Base-by-base conservation (phyloP, 2,888 invertebrate species). In the Polyommatus icarus region DNA sequence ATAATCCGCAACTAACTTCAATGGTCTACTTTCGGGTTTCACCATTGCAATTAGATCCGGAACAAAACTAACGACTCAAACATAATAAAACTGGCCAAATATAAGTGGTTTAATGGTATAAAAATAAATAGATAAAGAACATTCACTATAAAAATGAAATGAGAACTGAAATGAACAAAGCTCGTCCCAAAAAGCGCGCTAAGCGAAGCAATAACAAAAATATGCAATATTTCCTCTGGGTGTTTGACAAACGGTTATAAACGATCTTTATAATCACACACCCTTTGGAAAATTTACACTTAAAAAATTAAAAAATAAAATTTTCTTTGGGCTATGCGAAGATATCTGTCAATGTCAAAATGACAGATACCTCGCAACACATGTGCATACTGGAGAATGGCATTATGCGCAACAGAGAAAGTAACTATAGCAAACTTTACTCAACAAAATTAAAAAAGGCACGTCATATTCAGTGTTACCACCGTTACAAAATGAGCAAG, bases 321-420 rank as follows among this genome's bases (percentile, higher is more conserved):
- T 24, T 67, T 29, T 59, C 40, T 29, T 46, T 71, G 77, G 77
- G 77, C 77, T 20, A 61, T 20, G 73, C 50, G 50, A 72, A 76
- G 67, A 54, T 10, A 77, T 71, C 29, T 76, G 12, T 46, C 20
- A 15, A 18, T 54, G 50, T 29, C 73, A 73, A 24, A 75, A 76
- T 18, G n/a, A 15, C 29, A 76, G 71, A 79, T 71, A 46, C 54
- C 71, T 77, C 54, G 50, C 77, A 79, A 78, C 79, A 81, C 81
- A 83, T 81, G 82, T 82, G 82, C 79, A 80, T 79, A 79, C 78
- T 67, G 78, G 86, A 87, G 87, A 89, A 88, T 88, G 88, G 86
- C 88, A 88, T 89, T 88, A 82, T 80, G 84, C 82, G 82, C 80
- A 82, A 86, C 90, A 91, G 91, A 91, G 91, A 91, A 91, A 91